These are phyloP conservation scores for Xestia xanthographa DNA, from an alignment of 2,888 invertebrate genomes.

Conservation along the genomic window DNA sequence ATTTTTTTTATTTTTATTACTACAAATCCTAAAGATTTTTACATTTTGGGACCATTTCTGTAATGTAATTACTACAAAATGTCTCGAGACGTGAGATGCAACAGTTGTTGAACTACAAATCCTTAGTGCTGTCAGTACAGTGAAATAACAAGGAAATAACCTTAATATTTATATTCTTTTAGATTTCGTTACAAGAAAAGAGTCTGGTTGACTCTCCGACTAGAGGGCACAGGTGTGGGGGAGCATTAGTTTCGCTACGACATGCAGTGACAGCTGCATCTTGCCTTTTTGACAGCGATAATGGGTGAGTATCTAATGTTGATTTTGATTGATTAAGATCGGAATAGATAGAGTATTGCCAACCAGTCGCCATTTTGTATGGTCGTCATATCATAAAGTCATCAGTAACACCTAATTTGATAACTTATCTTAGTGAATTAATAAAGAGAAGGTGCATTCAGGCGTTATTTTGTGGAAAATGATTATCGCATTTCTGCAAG, in stretches of 20 bases:
- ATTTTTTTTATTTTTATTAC: background rate
- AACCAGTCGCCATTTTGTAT: conserved; percentile 7
- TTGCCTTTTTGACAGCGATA: too few species aligned
- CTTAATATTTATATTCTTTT: conserved; percentile 16
- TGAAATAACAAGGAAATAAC: background rate
- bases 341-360: conserved; percentile 22
- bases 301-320: too few species aligned
- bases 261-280: too few species aligned
- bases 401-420: background rate
- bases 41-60: background rate
- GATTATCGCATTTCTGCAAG: too few species aligned
- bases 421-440: background rate
- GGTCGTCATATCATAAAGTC: background rate
- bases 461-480: background rate
- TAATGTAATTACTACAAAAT: background rate
- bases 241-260: too few species aligned
- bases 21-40: background rate
- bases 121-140: background rate
- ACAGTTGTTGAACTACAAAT: background rate
- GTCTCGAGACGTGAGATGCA: background rate
- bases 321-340: too few species aligned
- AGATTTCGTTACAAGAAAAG: conserved; percentile 69
- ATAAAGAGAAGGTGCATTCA: background rate
- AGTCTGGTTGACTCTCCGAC: conserved; percentile 11
- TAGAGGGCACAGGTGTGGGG: too few species aligned